phyloP scores from a whole-genome alignment of 2,888 invertebrate genomes.

The Cryptus viduatorius region DNA sequence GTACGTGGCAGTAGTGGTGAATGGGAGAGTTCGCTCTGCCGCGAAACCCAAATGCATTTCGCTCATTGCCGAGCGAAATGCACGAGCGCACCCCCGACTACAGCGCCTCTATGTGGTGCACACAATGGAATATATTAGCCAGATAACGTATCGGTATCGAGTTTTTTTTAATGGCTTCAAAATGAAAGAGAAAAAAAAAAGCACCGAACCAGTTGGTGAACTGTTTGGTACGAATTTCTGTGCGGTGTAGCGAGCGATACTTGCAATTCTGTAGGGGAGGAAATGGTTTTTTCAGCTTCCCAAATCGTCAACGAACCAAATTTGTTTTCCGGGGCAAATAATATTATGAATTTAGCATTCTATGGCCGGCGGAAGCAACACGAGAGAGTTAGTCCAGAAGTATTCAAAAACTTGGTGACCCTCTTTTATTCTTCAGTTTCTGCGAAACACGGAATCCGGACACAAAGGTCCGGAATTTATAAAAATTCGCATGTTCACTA shows the following conservation, averaged over 20 bases:
- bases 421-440: not conserved
- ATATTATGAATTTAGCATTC: not conserved
- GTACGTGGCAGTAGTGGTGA: conserved; percentile 3
- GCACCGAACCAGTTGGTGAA: not conserved
- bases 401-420: conserved; percentile 16
- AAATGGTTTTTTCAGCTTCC: not conserved
- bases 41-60: conserved; percentile 71
- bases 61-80: conserved; percentile 52
- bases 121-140: conserved; percentile 35
- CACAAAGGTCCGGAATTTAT: conserved; percentile 46
- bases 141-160: conserved; percentile 29
- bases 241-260: not conserved
- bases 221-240: not conserved
- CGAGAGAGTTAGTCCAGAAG: not conserved
- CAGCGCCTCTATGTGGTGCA: not conserved
- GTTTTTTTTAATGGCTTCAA: conserved; percentile 1
- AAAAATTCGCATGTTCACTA: conserved; percentile 31
- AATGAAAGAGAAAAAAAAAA: not conserved
- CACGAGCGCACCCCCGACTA: not conserved
- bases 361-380: not conserved
- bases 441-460: conserved; percentile 23
- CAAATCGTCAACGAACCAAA: not conserved
- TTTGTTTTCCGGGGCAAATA: not conserved
- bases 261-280: not conserved
- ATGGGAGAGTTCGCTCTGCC: conserved; percentile 6